Conservation (phyloP, 2,888 invertebrate species). For the Xylocampa areola region DNA sequence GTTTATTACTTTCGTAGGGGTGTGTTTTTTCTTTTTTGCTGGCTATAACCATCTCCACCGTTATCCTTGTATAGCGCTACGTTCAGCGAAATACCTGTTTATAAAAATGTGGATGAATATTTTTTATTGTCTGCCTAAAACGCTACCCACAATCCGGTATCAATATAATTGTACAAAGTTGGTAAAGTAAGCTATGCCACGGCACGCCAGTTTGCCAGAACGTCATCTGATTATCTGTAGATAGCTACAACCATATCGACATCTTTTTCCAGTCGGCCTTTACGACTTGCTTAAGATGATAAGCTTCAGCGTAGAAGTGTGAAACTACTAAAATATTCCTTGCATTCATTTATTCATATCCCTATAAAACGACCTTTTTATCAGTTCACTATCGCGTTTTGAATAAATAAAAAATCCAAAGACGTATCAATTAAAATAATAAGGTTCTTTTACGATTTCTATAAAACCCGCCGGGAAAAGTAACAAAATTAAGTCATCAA, state of each 20-base stretch:
- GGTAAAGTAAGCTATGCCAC: no score
- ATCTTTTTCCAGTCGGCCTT: constrained; percentile 35
- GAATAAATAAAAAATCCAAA: constrained; percentile 47
- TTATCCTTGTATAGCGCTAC: no score
- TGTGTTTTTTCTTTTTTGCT: no score
- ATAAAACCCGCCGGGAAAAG: constrained; percentile 56
- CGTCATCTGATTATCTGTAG: no score
- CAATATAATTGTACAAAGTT: no score
- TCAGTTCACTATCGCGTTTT: constrained; percentile 37
- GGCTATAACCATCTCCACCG: no score
- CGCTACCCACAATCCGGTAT: no score
- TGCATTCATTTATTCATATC: constrained; percentile 50
- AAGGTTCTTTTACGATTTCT: constrained; percentile 59
- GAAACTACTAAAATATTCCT: constrained; percentile 49
- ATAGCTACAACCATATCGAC: constrained; percentile 27
- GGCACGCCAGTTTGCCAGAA: no score
- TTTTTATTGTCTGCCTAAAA: no score
- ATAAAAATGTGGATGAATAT: no score
- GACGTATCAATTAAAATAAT: constrained; percentile 47
- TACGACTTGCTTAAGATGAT: constrained; percentile 44
- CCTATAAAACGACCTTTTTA: constrained; percentile 47
- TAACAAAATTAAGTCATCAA: constrained; percentile 69
- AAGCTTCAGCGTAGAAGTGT: constrained; percentile 47
- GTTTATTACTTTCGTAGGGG: no score
- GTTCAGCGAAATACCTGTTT: no score